These are phyloP conservation scores for Brachionus angularis DNA, from an alignment of 1,140 invertebrate species.

Conservation along the genomic window DNA sequence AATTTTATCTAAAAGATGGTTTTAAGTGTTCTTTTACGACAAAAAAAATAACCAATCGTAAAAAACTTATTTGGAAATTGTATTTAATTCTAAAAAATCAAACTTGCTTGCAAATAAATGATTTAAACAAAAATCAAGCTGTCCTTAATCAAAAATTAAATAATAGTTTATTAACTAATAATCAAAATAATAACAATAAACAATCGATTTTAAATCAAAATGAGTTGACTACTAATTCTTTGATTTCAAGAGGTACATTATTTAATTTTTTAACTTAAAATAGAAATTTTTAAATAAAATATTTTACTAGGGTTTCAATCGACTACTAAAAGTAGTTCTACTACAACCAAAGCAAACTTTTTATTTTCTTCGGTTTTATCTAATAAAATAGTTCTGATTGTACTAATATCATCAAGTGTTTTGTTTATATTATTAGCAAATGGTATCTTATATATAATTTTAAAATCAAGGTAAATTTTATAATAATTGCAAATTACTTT, in stretches of 20 bases:
- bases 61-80: slow-evolving; percentile 36
- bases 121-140: too few relatives aligned
- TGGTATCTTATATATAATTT: slow-evolving; percentile 29
- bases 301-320: too few relatives aligned
- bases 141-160: too few relatives aligned
- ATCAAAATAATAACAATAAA: too few relatives aligned
- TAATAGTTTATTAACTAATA: too few relatives aligned
- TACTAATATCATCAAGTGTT: slow-evolving; percentile 19
- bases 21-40: slow-evolving; percentile 18
- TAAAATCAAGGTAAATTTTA: slow-evolving; percentile 14
- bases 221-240: too few relatives aligned
- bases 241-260: too few relatives aligned
- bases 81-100: slow-evolving; percentile 27
- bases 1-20: neutral
- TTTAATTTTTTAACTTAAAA: too few relatives aligned
- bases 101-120: slow-evolving; percentile 38
- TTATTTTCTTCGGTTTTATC: neutral
- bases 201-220: too few relatives aligned
- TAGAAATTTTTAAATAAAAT: too few relatives aligned
- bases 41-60: slow-evolving; percentile 32
- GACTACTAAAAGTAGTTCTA: too few relatives aligned
- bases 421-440: slow-evolving; percentile 28
- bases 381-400: slow-evolving; percentile 19
- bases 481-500: neutral
- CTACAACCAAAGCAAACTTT: neutral